Percentiles rank a stretch among this genome's conserved stretches.
Evolutionary conservation across 2,888 invertebrate genomes (phyloP).

Genomic region (Mimachlamys varia): DNA sequence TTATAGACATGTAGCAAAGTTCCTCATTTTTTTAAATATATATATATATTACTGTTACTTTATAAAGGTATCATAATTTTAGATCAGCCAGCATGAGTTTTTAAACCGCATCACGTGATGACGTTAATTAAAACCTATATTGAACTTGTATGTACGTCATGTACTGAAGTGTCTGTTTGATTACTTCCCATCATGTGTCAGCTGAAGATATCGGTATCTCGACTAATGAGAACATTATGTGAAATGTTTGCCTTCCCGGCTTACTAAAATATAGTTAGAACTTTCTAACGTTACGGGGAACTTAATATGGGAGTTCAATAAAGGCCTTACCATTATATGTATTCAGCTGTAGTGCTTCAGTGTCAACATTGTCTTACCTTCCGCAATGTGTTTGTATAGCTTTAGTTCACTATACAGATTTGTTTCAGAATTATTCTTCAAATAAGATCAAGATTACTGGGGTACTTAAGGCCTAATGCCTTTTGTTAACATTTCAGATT

Average conservation of each 20-base stretch:
- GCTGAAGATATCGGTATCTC: neutral
- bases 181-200: neutral
- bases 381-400: constrained; percentile 11
- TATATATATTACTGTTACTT: too few species aligned
- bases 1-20: too few species aligned
- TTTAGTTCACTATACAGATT: neutral
- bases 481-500: neutral
- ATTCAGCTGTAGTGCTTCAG: constrained; percentile 10
- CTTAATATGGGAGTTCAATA: neutral
- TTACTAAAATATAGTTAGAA: neutral
- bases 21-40: too few species aligned
- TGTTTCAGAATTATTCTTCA: neutral
- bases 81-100: too few species aligned
- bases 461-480: neutral
- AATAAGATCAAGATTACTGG: constrained; percentile 21
- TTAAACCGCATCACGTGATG: too few species aligned
- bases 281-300: neutral
- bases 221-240: neutral
- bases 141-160: neutral
- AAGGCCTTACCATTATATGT: neutral
- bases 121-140: too few species aligned
- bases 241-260: neutral
- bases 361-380: neutral
- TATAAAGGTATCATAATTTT: too few species aligned
- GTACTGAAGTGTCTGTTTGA: neutral